Conservation (phyloP, 2,888 invertebrate genomes). For the Horisme vitalbata region DNA sequence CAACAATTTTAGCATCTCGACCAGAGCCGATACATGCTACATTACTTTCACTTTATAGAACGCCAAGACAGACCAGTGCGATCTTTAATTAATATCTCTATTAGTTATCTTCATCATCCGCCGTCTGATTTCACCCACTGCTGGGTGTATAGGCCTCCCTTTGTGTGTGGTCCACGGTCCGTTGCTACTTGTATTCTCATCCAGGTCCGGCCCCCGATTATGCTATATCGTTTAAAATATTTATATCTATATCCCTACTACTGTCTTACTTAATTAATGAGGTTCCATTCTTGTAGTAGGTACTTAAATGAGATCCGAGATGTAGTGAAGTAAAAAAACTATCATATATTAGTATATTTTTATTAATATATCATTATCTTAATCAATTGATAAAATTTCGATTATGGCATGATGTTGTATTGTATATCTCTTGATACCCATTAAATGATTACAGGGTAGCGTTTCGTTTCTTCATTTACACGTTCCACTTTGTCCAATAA, state of each 20-base stretch:
- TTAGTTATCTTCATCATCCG: no score
- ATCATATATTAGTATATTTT: no score
- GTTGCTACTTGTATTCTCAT: no score
- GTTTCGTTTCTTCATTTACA: constrained; percentile 74
- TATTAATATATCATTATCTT: constrained; percentile 23
- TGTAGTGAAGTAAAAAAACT: no score
- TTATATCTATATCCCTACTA: no score
- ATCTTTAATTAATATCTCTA: no score
- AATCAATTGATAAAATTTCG: constrained; percentile 68
- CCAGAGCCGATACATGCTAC: constrained; percentile 27
- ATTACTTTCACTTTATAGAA: constrained; percentile 42
- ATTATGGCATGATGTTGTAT: constrained; percentile 60
- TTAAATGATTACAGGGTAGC: constrained; percentile 67
- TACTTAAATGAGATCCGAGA: not conserved
- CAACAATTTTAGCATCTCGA: constrained; percentile 51
- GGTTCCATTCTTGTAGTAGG: not conserved
- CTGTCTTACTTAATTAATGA: not conserved
- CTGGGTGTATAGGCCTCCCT: no score
- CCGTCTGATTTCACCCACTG: no score
- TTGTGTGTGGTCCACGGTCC: no score
- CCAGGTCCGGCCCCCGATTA: no score
- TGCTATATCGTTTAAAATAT: no score
- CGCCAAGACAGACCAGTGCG: not conserved
- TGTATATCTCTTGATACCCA: constrained; percentile 59
- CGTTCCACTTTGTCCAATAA: constrained; percentile 77